Evolutionary conservation across 2,888 invertebrate genomes (phyloP).

Genomic region (Neria commutata): DNA sequence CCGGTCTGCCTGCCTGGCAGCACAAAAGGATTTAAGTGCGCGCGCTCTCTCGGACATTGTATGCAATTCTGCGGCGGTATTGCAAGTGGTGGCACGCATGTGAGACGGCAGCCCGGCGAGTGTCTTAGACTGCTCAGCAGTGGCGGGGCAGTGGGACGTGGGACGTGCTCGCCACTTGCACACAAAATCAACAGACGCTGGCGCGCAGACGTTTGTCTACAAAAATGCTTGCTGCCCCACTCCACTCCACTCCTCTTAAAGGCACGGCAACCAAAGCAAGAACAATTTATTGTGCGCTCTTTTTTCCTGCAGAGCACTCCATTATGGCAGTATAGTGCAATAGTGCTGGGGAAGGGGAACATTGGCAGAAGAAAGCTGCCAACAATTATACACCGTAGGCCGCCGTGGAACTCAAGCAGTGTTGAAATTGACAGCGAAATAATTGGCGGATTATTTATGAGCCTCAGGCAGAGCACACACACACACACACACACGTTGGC

Average conservation of each 20-base stretch:
- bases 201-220: no score
- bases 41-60: constrained; percentile 28
- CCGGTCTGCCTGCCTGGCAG: constrained; percentile 7
- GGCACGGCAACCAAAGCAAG: not conserved
- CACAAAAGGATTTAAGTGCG: constrained; percentile 47
- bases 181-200: constrained; percentile 40
- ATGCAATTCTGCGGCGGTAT: constrained; percentile 24
- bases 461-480: constrained; percentile 33
- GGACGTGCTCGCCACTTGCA: not conserved
- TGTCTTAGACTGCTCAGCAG: constrained; percentile 11
- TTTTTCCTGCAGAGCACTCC: constrained; percentile 14
- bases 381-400: no score
- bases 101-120: not conserved
- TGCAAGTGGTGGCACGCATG: constrained; percentile 4
- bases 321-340: constrained; percentile 4
- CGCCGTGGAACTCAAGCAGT: constrained; percentile 40
- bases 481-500: no score
- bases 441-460: constrained; percentile 56
- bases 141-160: not conserved
- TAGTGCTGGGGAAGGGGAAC: constrained; percentile 8
- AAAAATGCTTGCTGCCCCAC: no score
- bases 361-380: no score
- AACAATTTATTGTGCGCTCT: constrained; percentile 32
- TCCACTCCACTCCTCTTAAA: no score
- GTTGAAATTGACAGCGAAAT: constrained; percentile 57